phyloP scores from a whole-genome alignment of 2,797 vertebrate species.

The Clarias platycephalus region DNA sequence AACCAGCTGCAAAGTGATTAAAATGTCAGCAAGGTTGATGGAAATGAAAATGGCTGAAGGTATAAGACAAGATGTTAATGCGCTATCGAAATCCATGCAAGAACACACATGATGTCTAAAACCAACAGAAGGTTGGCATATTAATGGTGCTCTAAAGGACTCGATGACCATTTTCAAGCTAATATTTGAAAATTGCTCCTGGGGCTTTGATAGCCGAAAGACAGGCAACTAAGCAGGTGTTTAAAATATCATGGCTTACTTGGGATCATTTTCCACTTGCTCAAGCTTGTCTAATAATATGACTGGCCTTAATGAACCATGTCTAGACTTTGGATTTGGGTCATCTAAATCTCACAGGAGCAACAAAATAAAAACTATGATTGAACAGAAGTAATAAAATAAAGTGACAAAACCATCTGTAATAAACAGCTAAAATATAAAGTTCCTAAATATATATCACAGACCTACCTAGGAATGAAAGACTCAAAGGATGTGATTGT shows the following conservation, averaged over 20 bases:
- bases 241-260: not conserved
- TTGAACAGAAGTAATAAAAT: not conserved
- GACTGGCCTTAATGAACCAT: not conserved
- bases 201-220: not conserved
- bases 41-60: slow-evolving; percentile 15
- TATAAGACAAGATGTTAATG: slow-evolving; percentile 11
- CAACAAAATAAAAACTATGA: not conserved
- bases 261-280: not conserved
- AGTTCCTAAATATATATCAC: not conserved
- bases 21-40: slow-evolving; percentile 14
- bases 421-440: not conserved
- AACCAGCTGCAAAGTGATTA: slow-evolving; percentile 28
- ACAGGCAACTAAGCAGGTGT: not conserved
- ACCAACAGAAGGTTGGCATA: slow-evolving; percentile 19
- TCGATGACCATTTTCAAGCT: not conserved
- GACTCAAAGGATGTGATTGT: not conserved
- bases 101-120: not conserved
- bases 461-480: not conserved
- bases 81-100: not conserved
- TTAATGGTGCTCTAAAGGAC: not conserved
- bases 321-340: not conserved
- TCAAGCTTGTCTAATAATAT: not conserved
- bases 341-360: not conserved
- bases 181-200: not conserved
- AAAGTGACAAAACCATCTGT: not conserved